Evolutionary conservation across 2,113 vertebrate species (phyloP).

Genomic region (Petrocephalus microphthalmus): DNA sequence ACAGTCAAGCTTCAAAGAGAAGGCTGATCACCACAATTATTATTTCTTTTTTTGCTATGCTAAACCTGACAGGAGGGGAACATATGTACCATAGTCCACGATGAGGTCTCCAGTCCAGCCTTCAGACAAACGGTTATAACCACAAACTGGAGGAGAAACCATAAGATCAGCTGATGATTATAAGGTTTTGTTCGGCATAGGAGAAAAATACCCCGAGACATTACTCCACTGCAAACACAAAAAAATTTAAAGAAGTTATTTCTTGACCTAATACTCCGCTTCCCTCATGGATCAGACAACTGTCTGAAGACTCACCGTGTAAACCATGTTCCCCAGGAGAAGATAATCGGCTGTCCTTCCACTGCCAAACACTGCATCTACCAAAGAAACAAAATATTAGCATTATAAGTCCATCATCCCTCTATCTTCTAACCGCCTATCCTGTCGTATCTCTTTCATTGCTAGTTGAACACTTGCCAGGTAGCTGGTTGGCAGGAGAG

Average conservation of each 20-base stretch:
- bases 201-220: not conserved
- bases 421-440: no score
- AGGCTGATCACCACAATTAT: not conserved
- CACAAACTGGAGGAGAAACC: constrained; percentile 63
- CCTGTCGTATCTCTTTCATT: not conserved
- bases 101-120: constrained; percentile 74
- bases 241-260: not conserved
- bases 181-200: not conserved
- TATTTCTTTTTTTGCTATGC: not conserved
- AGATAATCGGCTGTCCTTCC: constrained; percentile 74
- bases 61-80: not conserved
- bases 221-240: not conserved
- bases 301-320: constrained; percentile 65
- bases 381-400: constrained; percentile 21
- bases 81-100: constrained; percentile 73
- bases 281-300: not conserved
- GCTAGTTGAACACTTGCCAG: not conserved
- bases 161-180: constrained; percentile 1
- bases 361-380: constrained; percentile 68
- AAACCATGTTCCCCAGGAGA: constrained; percentile 74
- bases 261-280: not conserved
- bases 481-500: not conserved
- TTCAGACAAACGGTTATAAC: constrained; percentile 80
- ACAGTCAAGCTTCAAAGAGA: not conserved
- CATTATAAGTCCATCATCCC: constrained; percentile 6